Percentiles rank a stretch among this genome's conserved stretches.
phyloP scores from a whole-genome alignment of 2,888 invertebrate species.

The Caenorhabditis virilis region DNA sequence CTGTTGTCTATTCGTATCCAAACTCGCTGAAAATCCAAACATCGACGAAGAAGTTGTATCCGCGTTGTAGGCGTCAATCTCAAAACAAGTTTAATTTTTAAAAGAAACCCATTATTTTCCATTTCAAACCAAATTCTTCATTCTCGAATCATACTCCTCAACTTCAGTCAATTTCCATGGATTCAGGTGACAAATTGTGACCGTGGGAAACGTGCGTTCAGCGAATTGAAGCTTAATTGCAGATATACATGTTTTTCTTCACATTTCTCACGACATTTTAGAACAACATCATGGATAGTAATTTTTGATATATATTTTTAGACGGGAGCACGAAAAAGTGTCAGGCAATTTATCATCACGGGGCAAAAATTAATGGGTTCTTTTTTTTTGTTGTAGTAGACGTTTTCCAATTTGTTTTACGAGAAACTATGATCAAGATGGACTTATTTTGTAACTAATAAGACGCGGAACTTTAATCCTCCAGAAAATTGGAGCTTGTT shows the following conservation, averaged over 20 bases:
- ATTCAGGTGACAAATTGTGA: slow-evolving; percentile 66
- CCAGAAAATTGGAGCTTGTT: background rate
- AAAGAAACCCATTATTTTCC: background rate
- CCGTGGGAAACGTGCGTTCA: slow-evolving; percentile 63
- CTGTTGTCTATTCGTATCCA: slow-evolving; percentile 41
- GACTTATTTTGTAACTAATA: no score
- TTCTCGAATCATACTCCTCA: slow-evolving; percentile 18
- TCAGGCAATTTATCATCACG: no score
- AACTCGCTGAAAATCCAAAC: slow-evolving; percentile 47
- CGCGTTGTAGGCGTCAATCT: slow-evolving; percentile 48
- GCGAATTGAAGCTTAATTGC: slow-evolving; percentile 65
- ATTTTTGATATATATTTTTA: no score
- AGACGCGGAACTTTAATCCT: no score
- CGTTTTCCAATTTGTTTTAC: background rate
- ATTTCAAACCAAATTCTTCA: slow-evolving; percentile 41
- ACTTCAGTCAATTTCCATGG: slow-evolving; percentile 57
- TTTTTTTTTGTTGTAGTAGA: background rate
- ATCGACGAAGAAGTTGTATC: slow-evolving; percentile 26
- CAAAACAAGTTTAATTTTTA: slow-evolving; percentile 6
- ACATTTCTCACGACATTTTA: no score
- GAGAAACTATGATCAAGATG: no score
- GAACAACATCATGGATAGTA: no score
- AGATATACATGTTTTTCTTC: no score
- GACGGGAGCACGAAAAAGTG: no score
- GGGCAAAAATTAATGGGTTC: no score